A percentile compares a stretch with the other conserved stretches of the same genome.
Evolutionary conservation across 2,888 invertebrate genomes (phyloP).

Genomic region (Zele albiditarsus): DNA sequence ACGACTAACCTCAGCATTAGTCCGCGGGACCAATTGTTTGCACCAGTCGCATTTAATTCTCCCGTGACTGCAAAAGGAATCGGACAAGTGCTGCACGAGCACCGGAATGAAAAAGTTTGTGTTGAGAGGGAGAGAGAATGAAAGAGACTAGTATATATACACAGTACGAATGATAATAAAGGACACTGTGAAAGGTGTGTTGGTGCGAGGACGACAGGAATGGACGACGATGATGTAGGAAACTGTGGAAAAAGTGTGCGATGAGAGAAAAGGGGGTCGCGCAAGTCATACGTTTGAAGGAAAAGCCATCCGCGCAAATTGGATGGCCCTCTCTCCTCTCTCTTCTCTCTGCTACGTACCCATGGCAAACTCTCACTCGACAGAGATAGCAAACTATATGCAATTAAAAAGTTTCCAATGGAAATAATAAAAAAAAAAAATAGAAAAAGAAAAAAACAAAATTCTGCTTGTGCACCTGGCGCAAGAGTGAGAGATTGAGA

Average conservation of each 20-base stretch:
- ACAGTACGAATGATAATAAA: conserved; percentile 27
- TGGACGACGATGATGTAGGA: conserved; percentile 50
- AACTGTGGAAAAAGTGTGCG: conserved; percentile 38
- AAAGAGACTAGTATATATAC: conserved; percentile 29
- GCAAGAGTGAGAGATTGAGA: conserved; percentile 41
- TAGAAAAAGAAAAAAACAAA: conserved; percentile 14
- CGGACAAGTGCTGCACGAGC: conserved; percentile 29
- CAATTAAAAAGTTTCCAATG: conserved; percentile 70
- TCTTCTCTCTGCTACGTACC: neutral
- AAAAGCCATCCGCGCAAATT: conserved; percentile 68
- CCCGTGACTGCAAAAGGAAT: conserved; percentile 43
- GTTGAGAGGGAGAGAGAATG: conserved; percentile 17
- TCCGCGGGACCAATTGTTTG: conserved; percentile 48
- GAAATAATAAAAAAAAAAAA: conserved; percentile 48
- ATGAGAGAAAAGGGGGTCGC: conserved; percentile 37
- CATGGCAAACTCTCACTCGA: conserved; percentile 19
- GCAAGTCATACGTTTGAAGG: conserved; percentile 56
- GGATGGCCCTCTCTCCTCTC: conserved; percentile 60
- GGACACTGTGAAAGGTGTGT: conserved; percentile 37
- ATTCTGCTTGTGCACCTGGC: conserved; percentile 22
- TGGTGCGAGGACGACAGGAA: neutral
- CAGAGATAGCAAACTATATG: conserved; percentile 52
- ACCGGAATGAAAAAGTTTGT: conserved; percentile 37
- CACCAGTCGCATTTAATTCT: conserved; percentile 48
- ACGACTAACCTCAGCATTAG: conserved; percentile 28